Conservation (phyloP, 2,797 vertebrate genomes). For the Aythya fuligula region DNA sequence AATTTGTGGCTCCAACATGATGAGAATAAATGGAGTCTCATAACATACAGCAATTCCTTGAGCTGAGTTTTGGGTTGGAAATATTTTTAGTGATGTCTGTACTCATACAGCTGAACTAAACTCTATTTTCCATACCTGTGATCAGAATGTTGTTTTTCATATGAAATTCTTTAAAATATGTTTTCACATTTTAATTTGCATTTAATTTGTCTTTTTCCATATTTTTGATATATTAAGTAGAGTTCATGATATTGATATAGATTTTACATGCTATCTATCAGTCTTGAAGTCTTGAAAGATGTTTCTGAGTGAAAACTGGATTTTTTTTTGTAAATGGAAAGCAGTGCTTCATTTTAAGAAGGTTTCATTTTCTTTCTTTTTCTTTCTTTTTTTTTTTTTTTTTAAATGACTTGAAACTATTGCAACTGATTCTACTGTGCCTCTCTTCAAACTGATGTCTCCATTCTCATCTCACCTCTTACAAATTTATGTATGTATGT, state of each 20-base stretch:
- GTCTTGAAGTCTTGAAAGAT: background rate
- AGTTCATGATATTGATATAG: background rate
- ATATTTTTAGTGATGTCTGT: background rate
- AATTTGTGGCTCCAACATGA: background rate
- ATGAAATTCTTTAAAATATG: background rate
- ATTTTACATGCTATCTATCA: background rate
- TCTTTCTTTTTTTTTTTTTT: background rate
- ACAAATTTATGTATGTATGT: background rate
- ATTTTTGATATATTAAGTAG: background rate
- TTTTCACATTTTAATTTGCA: background rate
- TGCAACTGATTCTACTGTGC: background rate
- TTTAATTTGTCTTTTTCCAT: background rate
- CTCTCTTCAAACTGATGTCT: background rate
- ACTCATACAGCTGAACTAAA: background rate
- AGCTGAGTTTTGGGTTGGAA: background rate
- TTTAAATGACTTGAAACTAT: background rate
- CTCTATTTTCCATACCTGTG: background rate
- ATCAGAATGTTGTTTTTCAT: background rate
- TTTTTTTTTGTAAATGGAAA: background rate
- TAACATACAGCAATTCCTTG: background rate
- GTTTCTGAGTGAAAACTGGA: background rate
- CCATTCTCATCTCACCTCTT: background rate
- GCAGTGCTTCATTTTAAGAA: background rate
- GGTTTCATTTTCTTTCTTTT: too few relatives aligned
- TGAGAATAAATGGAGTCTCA: background rate